phyloP scores from a whole-genome alignment of 2,113 vertebrate species.

The Catharus bicknelli region DNA sequence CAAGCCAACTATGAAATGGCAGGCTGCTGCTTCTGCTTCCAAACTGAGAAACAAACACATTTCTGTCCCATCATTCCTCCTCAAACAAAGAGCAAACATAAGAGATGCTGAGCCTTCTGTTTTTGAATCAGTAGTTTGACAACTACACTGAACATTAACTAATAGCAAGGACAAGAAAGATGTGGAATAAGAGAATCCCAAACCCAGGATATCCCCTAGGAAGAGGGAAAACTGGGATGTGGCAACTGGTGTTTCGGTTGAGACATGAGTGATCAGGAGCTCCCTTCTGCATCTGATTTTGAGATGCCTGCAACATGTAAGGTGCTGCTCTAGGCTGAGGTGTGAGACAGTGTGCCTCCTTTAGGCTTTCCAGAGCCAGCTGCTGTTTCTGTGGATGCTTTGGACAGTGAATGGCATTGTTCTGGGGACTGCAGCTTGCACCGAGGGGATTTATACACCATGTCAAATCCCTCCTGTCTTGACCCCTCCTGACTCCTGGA shows the following conservation, averaged over 20 bases:
- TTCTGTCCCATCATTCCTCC: not conserved
- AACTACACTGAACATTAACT: not conserved
- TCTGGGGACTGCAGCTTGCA: not conserved
- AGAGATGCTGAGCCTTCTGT: not conserved
- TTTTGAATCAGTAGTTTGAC: not conserved
- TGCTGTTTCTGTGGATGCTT: not conserved
- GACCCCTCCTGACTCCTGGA: conserved; percentile 38
- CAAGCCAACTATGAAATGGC: not conserved
- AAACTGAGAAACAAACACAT: not conserved
- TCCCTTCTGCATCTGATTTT: not conserved
- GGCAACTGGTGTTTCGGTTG: not conserved
- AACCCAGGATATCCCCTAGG: not conserved
- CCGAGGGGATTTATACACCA: not conserved
- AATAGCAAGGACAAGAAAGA: not conserved
- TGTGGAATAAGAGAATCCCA: not conserved
- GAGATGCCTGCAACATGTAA: not conserved
- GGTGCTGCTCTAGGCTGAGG: not conserved
- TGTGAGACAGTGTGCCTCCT: not conserved
- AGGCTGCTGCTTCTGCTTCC: not conserved
- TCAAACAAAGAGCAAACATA: not conserved
- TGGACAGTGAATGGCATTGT: conserved; percentile 47
- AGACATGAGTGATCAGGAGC: not conserved
- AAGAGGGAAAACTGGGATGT: not conserved
- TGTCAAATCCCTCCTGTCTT: conserved; percentile 31
- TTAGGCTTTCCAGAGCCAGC: not conserved